A percentile compares a stretch with the other conserved stretches of the same genome.
phyloP scores from a whole-genome alignment of 2,888 invertebrate genomes.

The Ophion costatus region DNA sequence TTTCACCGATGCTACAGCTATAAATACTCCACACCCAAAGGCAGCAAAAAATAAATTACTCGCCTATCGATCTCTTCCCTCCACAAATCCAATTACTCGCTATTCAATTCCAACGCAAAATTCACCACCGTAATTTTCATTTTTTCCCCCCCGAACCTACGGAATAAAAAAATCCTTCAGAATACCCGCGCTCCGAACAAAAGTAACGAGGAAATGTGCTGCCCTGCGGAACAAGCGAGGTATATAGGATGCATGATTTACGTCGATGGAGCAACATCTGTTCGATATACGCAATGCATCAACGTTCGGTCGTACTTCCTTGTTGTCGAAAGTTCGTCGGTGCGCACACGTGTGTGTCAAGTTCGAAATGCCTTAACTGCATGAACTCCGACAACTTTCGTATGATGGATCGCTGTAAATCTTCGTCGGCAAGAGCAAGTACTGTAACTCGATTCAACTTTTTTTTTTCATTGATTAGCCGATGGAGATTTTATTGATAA shows the following conservation, averaged over 20 bases:
- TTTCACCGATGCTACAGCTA: not conserved
- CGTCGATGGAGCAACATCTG: conserved; percentile 8
- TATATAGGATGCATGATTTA: conserved; percentile 7
- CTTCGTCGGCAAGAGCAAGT: not conserved
- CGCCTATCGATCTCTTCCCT: too few species aligned
- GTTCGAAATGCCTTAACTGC: not conserved
- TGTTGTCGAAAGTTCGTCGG: conserved; percentile 3
- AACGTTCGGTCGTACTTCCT: not conserved
- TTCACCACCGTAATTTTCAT: not conserved
- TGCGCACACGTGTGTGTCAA: not conserved
- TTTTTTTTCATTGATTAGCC: not conserved
- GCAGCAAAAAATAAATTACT: too few species aligned
- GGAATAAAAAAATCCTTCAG: not conserved
- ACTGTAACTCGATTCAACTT: not conserved
- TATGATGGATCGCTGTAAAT: conserved; percentile 20
- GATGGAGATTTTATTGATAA: not conserved
- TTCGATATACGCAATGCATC: not conserved
- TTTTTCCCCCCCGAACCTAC: not conserved
- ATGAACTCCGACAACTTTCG: conserved; percentile 16
- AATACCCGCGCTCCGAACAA: not conserved
- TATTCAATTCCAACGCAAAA: not conserved
- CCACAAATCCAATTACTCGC: too few species aligned
- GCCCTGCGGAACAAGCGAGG: not conserved
- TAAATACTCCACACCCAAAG: not conserved
- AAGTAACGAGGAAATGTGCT: conserved; percentile 1